Percentiles rank a stretch among this genome's conserved stretches.
Evolutionary conservation across 1,140 invertebrate species (phyloP).

Genomic region (Drosophila baimaii): DNA sequence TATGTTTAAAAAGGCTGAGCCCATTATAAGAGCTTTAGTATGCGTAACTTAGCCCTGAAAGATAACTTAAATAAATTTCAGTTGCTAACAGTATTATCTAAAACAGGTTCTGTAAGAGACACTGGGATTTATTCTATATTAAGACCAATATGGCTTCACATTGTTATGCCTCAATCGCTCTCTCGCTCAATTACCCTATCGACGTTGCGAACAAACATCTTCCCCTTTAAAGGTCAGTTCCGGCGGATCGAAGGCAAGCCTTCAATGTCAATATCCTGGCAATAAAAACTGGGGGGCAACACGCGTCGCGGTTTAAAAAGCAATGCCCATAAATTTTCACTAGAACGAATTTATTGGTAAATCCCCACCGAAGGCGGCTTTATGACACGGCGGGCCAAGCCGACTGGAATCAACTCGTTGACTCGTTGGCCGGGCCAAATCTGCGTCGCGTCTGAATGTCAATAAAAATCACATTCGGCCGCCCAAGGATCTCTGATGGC

Average conservation of each 20-base stretch:
- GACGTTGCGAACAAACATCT: slow-evolving; percentile 10
- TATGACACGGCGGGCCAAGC: slow-evolving; percentile 63
- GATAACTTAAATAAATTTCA: no score
- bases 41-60: no score
- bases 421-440: slow-evolving; percentile 62
- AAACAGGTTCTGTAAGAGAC: no score
- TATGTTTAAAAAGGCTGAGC: no score
- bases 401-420: slow-evolving; percentile 68
- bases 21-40: no score
- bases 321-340: slow-evolving; percentile 81
- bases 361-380: slow-evolving; percentile 56
- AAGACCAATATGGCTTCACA: no score
- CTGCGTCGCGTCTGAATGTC: slow-evolving; percentile 72
- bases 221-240: slow-evolving; percentile 66
- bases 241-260: slow-evolving; percentile 10
- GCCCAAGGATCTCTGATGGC: slow-evolving; percentile 26
- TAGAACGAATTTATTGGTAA: slow-evolving; percentile 81
- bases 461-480: slow-evolving; percentile 79
- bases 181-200: slow-evolving; percentile 44
- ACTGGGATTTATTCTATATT: no score
- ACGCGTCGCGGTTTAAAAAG: slow-evolving; percentile 79
- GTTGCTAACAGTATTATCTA: no score
- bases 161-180: slow-evolving; percentile 7
- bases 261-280: slow-evolving; percentile 67
- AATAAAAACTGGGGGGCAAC: slow-evolving; percentile 64